Percentiles rank a stretch among this genome's conserved stretches.
phyloP scores from a whole-genome alignment of 2,888 invertebrate species.

The Girardia tigrina region DNA sequence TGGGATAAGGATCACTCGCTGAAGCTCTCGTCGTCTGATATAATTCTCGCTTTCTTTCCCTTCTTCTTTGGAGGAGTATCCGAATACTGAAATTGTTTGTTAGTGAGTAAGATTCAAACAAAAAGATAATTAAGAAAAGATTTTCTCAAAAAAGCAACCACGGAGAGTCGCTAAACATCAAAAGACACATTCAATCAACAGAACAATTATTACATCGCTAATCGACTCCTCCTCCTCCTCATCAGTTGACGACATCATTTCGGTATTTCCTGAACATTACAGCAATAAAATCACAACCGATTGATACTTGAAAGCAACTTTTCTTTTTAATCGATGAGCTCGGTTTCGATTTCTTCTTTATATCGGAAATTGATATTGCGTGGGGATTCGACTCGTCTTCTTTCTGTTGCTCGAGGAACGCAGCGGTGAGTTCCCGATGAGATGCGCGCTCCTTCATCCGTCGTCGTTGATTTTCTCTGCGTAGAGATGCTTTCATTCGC shows the following conservation, averaged over 20 bases:
- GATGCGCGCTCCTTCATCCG: constrained; percentile 53
- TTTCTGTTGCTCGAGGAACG: constrained; percentile 25
- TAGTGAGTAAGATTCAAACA: no score
- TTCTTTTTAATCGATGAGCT: constrained; percentile 25
- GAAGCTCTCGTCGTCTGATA: neutral
- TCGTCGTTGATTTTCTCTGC: constrained; percentile 58
- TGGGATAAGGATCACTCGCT: no score
- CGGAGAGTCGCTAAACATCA: no score
- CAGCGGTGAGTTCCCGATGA: constrained; percentile 13
- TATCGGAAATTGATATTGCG: neutral
- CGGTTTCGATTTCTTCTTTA: constrained; percentile 20
- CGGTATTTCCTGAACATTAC: constrained; percentile 3
- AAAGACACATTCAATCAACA: neutral
- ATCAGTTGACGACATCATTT: constrained; percentile 17
- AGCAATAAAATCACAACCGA: no score
- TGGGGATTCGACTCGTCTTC: constrained; percentile 21
- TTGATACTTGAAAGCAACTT: no score
- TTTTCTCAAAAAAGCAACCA: no score
- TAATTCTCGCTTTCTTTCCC: constrained; percentile 11
- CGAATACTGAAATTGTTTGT: neutral
- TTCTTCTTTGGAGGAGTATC: constrained; percentile 12
- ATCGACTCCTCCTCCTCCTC: constrained; percentile 17
- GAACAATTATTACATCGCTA: neutral
- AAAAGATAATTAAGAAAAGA: no score
- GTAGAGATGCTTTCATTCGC: constrained; percentile 72